These are phyloP conservation scores for Triplophysa dalaica DNA, from an alignment of 2,113 vertebrate species.

Conservation along the genomic window DNA sequence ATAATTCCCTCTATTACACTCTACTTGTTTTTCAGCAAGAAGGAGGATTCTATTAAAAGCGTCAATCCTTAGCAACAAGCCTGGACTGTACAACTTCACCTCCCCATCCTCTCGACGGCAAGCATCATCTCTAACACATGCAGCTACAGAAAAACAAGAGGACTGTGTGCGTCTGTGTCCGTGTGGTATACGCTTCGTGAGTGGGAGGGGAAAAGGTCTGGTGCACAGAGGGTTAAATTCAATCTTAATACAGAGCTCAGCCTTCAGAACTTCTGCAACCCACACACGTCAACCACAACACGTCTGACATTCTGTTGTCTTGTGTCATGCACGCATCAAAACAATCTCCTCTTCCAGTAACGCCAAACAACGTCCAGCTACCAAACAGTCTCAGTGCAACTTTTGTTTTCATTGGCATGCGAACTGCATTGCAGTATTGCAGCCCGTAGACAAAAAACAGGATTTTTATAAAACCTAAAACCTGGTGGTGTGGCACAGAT, in stretches of 20 bases:
- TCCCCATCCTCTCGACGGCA: not conserved
- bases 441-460: not conserved
- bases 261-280: constrained; percentile 45
- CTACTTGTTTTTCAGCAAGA: constrained; percentile 21
- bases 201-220: constrained; percentile 16
- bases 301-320: constrained; percentile 36
- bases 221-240: constrained; percentile 36
- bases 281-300: constrained; percentile 32
- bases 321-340: constrained; percentile 32
- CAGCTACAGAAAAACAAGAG: constrained; percentile 15
- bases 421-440: constrained; percentile 32
- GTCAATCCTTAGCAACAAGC: constrained; percentile 39
- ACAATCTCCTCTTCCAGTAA: constrained; percentile 53
- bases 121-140: not conserved
- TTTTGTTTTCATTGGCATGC: not conserved
- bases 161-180: not conserved
- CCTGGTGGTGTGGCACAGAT: not conserved
- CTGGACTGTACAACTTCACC: constrained; percentile 22
- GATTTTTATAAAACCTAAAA: not conserved
- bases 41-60: constrained; percentile 46
- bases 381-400: constrained; percentile 4
- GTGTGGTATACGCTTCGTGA: constrained; percentile 10
- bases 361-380: constrained; percentile 4
- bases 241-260: constrained; percentile 29
- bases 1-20: constrained; percentile 19